Evolutionary conservation across 1,140 invertebrate species (phyloP), one percentile per base, ranked within the genome.

Genomic region (Pachyrhynchus sulphureomaculatus): DNA sequence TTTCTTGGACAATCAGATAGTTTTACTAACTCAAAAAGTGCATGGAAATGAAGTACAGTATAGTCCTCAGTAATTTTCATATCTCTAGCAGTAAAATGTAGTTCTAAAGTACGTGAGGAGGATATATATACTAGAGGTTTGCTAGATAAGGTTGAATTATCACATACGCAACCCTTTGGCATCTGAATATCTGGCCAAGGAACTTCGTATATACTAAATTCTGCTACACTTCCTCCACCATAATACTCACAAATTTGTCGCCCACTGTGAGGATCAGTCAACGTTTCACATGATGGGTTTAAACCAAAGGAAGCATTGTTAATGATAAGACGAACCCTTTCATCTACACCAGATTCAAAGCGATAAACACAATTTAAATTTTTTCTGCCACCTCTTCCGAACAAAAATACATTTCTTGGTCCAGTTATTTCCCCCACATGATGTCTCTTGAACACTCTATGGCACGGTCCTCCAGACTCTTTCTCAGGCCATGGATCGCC

Each of bases 381-480:
- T 24, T 75, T 79, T n/a, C 84, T 83, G 4, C 90, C 89, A 0
- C 90, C 90, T 13, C 89, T 78, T 0, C 90, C 90, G 65, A 86
- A 91, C 15, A 91, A 80, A 64, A 91, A 86, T 1, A 90, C 85
- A 69, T 92, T 91, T 13, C 86, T 75, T 0, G 84, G 87, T n/a
- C 87, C 84, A 4, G 79, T 80, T 17, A 92, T 78, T 15, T 82
- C 78, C 2, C 89, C 88, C 0, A 81, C 77, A 23, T 78, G 77
- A 0, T 81, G 81, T 21, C 79, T 78, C 2, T 79, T 76, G 75
- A 84, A 86, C 0, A 86, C 62, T 13, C 85, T 68, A 49, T 77
- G 78, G 67, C 84, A 86, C 12, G 75, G 66, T 9, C 77, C 77
- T 3, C 68, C 59, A 34, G 65, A 36, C 18, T 69, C 67, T 15